Percentiles rank a stretch among this genome's conserved stretches.
phyloP scores from a whole-genome alignment of 2,888 invertebrate species.

The Alcis repandata region DNA sequence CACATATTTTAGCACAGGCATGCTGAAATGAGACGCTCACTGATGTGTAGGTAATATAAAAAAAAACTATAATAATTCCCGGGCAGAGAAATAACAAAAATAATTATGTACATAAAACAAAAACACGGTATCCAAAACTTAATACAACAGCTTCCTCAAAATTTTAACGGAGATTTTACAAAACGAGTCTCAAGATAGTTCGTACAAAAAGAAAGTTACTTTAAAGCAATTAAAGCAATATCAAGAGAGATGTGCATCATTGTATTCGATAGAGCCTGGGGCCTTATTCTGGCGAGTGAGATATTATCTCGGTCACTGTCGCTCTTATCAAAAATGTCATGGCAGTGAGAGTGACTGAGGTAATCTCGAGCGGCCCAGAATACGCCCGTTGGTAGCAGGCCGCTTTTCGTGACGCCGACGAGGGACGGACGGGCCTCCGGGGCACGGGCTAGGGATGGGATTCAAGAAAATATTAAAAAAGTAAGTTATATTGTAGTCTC shows the following conservation, averaged over 20 bases:
- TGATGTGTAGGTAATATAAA: too few species aligned
- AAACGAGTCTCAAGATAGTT: background rate
- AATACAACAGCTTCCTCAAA: too few species aligned
- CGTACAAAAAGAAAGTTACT: background rate
- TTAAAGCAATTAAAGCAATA: conserved; percentile 41
- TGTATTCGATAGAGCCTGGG: conserved; percentile 20
- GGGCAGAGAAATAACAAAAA: too few species aligned
- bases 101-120: too few species aligned
- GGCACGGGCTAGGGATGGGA: conserved; percentile 36
- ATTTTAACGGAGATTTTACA: background rate
- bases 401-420: conserved; percentile 48
- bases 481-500: too few species aligned
- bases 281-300: too few species aligned
- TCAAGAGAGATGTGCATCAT: conserved; percentile 32
- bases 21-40: background rate
- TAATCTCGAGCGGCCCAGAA: too few species aligned
- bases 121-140: too few species aligned
- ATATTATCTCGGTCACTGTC: too few species aligned
- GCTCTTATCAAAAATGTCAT: too few species aligned
- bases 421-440: conserved; percentile 38
- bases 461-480: background rate
- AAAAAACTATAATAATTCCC: too few species aligned
- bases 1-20: background rate
- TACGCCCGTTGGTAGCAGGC: conserved; percentile 47
- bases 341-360: too few species aligned